A percentile compares a stretch with the other conserved stretches of the same genome.
Evolutionary conservation across 2,888 invertebrate genomes (phyloP).

Genomic region (Tyria jacobaeae): DNA sequence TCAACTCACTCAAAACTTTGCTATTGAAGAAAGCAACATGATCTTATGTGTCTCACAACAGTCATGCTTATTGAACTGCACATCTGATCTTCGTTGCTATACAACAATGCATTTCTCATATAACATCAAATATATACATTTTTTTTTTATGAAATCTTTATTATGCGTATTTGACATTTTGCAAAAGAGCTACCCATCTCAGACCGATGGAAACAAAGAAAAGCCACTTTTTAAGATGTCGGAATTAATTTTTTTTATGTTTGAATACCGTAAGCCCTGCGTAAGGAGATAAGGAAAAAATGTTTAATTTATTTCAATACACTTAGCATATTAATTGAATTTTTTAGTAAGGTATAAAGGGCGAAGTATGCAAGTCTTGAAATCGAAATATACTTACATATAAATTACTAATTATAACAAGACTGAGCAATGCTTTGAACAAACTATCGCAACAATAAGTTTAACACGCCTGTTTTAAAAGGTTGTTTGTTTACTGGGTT

Average conservation of each 20-base stretch:
- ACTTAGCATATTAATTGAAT: constrained; percentile 70
- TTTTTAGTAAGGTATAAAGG: constrained; percentile 44
- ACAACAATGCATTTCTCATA: too few species aligned
- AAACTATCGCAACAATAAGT: too few species aligned
- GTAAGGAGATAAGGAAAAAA: constrained; percentile 60
- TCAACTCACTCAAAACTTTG: too few species aligned
- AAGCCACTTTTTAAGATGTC: constrained; percentile 30
- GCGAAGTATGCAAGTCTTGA: constrained; percentile 42
- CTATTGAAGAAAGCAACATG: too few species aligned
- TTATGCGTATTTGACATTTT: too few species aligned
- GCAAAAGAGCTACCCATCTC: constrained; percentile 5
- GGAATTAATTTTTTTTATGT: constrained; percentile 46
- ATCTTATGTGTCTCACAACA: too few species aligned
- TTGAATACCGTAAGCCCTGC: constrained; percentile 50
- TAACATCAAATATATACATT: too few species aligned
- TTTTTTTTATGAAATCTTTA: background rate
- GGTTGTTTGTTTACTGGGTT: too few species aligned
- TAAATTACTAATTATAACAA: background rate
- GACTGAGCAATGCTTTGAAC: too few species aligned
- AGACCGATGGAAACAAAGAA: constrained; percentile 30
- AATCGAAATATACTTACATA: constrained; percentile 19
- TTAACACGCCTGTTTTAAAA: too few species aligned
- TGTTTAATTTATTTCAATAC: constrained; percentile 63
- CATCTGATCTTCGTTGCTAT: too few species aligned
- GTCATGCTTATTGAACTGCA: background rate